These are phyloP conservation scores for Fabriciana adippe DNA, from an alignment of 2,888 invertebrate genomes.

Conservation along the genomic window DNA sequence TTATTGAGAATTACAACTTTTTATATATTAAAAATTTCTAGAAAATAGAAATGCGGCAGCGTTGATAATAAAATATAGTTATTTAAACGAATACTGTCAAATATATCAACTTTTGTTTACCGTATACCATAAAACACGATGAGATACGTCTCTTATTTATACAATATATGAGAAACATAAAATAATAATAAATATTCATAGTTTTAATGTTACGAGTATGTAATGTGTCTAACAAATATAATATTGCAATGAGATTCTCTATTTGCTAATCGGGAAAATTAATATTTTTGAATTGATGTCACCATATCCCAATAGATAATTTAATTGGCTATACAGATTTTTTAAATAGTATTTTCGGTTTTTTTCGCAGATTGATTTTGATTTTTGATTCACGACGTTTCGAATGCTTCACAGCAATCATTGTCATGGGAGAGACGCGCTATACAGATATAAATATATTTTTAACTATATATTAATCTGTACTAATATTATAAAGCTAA, in stretches of 20 bases:
- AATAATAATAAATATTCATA: slow-evolving; percentile 13
- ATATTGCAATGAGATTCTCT: slow-evolving; percentile 3
- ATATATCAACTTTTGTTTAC: background rate
- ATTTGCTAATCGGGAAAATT: background rate
- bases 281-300: background rate
- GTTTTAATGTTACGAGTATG: background rate
- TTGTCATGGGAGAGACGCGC: no score
- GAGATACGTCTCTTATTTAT: no score
- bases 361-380: no score
- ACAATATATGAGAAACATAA: background rate
- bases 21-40: slow-evolving; percentile 6
- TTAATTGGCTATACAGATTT: background rate
- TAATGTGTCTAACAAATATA: background rate
- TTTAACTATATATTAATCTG: no score
- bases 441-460: no score
- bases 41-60: background rate
- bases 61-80: background rate
- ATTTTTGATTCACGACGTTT: no score
- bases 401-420: no score
- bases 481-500: no score
- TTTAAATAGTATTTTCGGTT: no score
- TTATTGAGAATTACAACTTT: slow-evolving; percentile 17
- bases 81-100: background rate
- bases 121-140: no score
- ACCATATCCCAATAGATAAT: no score